phyloP scores from a whole-genome alignment of 2,113 vertebrate genomes.

The Mustela nigripes region DNA sequence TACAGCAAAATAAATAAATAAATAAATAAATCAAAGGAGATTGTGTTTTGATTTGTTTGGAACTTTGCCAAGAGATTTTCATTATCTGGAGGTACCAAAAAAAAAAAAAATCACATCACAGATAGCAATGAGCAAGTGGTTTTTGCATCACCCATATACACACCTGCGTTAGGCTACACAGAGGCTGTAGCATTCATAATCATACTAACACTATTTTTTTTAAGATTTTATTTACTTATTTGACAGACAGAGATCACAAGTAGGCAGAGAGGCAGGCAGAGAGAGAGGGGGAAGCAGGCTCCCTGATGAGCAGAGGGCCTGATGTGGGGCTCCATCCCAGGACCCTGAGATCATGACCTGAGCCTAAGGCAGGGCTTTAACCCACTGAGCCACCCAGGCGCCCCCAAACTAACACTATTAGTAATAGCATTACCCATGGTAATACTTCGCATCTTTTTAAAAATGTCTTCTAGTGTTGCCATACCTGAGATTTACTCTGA shows the following conservation, averaged over 20 bases:
- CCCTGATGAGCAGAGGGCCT: too few relatives aligned
- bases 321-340: too few relatives aligned
- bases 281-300: too few relatives aligned
- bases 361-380: too few relatives aligned
- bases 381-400: too few relatives aligned
- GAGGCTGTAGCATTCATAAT: neutral
- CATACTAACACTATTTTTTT: neutral
- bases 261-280: too few relatives aligned
- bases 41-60: conserved; percentile 42
- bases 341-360: too few relatives aligned
- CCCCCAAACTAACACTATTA: neutral
- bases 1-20: conserved; percentile 35
- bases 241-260: too few relatives aligned
- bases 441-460: neutral
- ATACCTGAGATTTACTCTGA: neutral
- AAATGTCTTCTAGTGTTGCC: neutral
- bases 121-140: neutral
- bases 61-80: conserved; percentile 36
- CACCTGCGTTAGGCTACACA: fast-evolving
- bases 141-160: neutral
- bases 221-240: too few relatives aligned
- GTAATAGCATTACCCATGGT: neutral
- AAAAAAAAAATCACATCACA: neutral
- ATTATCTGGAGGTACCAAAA: neutral
- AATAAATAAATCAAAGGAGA: neutral